Percentiles rank a stretch among this genome's conserved stretches.
Evolutionary conservation across 2,888 invertebrate species (phyloP).

Genomic region (Holacanthella duospinosa): DNA sequence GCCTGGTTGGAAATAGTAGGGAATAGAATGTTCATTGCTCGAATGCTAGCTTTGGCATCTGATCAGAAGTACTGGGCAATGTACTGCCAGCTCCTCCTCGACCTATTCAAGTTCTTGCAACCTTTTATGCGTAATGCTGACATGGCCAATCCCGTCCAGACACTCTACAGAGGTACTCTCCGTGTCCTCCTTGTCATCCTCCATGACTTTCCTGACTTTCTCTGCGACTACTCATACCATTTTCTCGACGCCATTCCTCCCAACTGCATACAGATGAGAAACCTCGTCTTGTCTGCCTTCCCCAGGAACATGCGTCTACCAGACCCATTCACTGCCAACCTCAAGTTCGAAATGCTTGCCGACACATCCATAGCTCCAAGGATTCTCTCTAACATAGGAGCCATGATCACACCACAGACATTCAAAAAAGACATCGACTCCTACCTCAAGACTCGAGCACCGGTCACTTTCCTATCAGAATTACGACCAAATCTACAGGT

Average conservation of each 20-base stretch:
- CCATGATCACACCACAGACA: slow-evolving; percentile 71
- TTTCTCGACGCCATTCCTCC: slow-evolving; percentile 99
- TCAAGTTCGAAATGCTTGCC: slow-evolving; percentile 82
- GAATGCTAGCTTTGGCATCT: slow-evolving; percentile 79
- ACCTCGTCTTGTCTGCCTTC: slow-evolving; percentile 93
- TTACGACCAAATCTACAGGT: slow-evolving; percentile 79
- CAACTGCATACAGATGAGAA: slow-evolving; percentile 95
- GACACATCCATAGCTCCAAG: slow-evolving; percentile 82
- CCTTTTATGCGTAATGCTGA: slow-evolving; percentile 96
- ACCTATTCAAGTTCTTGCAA: slow-evolving; percentile 90
- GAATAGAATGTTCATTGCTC: slow-evolving; percentile 88
- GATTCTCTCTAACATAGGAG: slow-evolving; percentile 75
- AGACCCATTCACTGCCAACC: slow-evolving; percentile 95
- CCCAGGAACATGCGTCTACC: slow-evolving; percentile 96
- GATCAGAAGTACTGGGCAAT: slow-evolving; percentile 95
- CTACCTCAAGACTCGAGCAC: slow-evolving; percentile 84
- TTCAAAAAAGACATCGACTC: slow-evolving; percentile 96
- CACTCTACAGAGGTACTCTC: slow-evolving; percentile 90
- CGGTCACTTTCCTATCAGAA: slow-evolving; percentile 90
- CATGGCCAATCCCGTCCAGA: slow-evolving; percentile 82
- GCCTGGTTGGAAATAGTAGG: slow-evolving; percentile 97
- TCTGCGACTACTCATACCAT: slow-evolving; percentile 97
- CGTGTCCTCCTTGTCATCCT: slow-evolving; percentile 86
- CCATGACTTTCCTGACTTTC: slow-evolving; percentile 98
- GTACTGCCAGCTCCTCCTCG: slow-evolving; percentile 90